phyloP scores from a whole-genome alignment of 2,113 vertebrate genomes.

The Climacteris rufus region DNA sequence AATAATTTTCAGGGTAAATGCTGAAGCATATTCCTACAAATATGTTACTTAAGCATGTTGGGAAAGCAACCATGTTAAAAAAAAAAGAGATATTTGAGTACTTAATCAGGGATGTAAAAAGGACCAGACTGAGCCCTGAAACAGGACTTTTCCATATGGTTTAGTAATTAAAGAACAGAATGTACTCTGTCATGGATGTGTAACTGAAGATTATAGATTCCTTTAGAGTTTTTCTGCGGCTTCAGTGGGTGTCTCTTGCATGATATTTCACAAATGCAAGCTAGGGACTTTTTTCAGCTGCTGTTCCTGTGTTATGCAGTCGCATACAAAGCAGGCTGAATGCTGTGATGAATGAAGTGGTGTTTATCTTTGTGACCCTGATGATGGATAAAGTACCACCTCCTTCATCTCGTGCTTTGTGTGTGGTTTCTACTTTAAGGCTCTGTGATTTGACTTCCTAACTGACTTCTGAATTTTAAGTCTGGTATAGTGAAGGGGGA shows the following conservation, averaged over 20 bases:
- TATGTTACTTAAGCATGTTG: neutral
- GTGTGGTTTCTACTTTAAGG: constrained; percentile 22
- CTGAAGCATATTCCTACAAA: neutral
- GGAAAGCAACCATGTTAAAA: neutral
- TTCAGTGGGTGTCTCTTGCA: neutral
- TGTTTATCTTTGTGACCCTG: constrained; percentile 37
- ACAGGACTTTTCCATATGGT: neutral
- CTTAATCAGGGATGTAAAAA: neutral
- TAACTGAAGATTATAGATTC: neutral
- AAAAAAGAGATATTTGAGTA: neutral
- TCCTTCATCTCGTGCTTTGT: constrained; percentile 28
- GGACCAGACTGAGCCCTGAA: neutral
- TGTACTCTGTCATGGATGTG: neutral
- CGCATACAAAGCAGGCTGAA: neutral
- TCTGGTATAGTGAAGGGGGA: neutral
- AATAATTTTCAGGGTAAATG: neutral
- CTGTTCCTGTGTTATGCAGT: neutral
- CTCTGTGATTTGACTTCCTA: neutral
- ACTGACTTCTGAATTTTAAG: constrained; percentile 2
- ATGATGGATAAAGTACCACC: constrained; percentile 17
- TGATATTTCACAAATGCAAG: neutral
- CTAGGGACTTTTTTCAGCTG: neutral
- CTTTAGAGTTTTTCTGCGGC: neutral
- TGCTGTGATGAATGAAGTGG: constrained; percentile 38
- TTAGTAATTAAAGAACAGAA: neutral